Evolutionary conservation across 2,888 invertebrate species (phyloP).

Genomic region (Lepas anatifera): DNA sequence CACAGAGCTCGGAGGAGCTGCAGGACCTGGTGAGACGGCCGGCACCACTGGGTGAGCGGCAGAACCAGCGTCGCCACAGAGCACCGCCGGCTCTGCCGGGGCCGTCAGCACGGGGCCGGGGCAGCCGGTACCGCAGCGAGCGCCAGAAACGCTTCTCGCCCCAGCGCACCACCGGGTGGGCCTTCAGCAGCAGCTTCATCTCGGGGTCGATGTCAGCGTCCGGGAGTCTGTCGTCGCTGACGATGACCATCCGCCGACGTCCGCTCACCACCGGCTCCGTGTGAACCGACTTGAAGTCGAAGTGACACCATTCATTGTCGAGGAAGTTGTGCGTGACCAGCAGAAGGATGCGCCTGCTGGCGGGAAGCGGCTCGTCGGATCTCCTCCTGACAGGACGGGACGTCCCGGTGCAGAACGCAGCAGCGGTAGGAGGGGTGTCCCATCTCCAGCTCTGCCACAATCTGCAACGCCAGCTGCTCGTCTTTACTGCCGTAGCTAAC

Average conservation of each 20-base stretch:
- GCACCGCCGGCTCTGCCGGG: not conserved
- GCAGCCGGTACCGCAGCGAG: conserved; percentile 42
- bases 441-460: conserved; percentile 75
- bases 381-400: conserved; percentile 57
- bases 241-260: conserved; percentile 63
- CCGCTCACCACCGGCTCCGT: conserved; percentile 64
- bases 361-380: conserved; percentile 50
- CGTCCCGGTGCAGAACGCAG: conserved; percentile 73
- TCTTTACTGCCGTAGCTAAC: conserved; percentile 89
- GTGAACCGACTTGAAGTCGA: conserved; percentile 77
- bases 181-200: conserved; percentile 71
- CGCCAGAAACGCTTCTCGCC: conserved; percentile 91
- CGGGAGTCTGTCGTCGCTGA: conserved; percentile 62
- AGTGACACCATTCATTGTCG: conserved; percentile 75
- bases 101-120: not conserved
- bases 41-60: not conserved
- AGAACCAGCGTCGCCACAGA: not conserved
- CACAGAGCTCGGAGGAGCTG: not conserved
- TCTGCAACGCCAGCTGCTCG: conserved; percentile 73
- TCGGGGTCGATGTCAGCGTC: conserved; percentile 66
- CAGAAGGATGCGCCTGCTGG: conserved; percentile 71
- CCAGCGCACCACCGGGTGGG: conserved; percentile 69
- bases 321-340: conserved; percentile 78
- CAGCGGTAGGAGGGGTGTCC: conserved; percentile 63
- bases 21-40: not conserved